Evolutionary conservation across 2,888 invertebrate genomes (phyloP).

Genomic region (Phanerotoma sp.): DNA sequence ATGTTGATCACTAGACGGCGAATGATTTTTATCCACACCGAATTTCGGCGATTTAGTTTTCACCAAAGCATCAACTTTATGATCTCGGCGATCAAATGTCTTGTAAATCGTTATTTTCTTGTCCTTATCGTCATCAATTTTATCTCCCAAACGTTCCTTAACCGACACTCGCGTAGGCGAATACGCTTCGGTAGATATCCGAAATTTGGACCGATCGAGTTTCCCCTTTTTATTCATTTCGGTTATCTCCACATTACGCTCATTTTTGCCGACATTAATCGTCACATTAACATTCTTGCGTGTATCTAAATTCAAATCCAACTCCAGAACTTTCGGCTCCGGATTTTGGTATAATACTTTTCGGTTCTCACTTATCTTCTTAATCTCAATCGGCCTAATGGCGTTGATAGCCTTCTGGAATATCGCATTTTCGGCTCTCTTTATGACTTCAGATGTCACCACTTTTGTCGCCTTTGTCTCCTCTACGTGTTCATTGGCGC

Average conservation of each 20-base stretch:
- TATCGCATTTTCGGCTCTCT: constrained; percentile 88
- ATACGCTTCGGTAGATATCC: constrained; percentile 43
- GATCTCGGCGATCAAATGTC: too few relatives aligned
- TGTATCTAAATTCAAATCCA: constrained; percentile 37
- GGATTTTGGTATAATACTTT: constrained; percentile 64
- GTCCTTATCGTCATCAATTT: constrained; percentile 65
- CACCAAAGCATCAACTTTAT: too few relatives aligned
- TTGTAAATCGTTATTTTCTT: constrained; percentile 34
- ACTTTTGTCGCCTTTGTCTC: constrained; percentile 61
- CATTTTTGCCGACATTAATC: constrained; percentile 52
- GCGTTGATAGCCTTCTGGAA: constrained; percentile 87
- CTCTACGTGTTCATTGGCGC: constrained; percentile 42
- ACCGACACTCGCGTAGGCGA: constrained; percentile 71
- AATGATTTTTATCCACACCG: neutral
- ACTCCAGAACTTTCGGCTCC: constrained; percentile 48
- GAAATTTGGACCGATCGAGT: constrained; percentile 50
- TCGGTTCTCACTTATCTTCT: constrained; percentile 71
- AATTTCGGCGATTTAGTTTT: constrained; percentile 8
- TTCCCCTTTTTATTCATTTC: constrained; percentile 51
- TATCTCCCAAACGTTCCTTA: constrained; percentile 78
- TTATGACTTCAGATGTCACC: constrained; percentile 81
- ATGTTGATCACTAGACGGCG: constrained; percentile 18
- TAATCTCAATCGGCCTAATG: constrained; percentile 74
- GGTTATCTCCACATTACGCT: constrained; percentile 52
- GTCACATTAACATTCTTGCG: constrained; percentile 53